Evolutionary conservation across 2,888 invertebrate genomes (phyloP), one percentile per base, ranked within the genome.

Genomic region (Coleophora flavipennella): DNA sequence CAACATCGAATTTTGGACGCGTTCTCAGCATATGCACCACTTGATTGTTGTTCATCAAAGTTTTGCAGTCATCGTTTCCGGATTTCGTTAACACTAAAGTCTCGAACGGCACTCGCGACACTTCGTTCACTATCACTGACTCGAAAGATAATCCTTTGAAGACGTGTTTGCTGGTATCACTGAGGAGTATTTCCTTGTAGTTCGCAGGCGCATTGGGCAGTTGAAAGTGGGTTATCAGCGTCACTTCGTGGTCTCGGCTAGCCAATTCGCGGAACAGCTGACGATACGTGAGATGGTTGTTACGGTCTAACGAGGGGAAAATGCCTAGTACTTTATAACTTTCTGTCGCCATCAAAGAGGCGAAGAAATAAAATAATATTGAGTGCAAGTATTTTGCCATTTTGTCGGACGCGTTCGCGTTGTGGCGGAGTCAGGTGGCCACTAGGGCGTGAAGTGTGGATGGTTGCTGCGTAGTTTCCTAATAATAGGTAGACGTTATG

Each of bases 1-100:
- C 86, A 8, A 93, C 72, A 62, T 94, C 93, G 62, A 87, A 92
- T 39, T 80, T 83, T 44, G 85, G 79, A 46, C 64, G 73, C 59
- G 61, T 87, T 43, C 49, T 71, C 62, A 64, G 83, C 72, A 85
- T 76, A n/a, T 88, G 85, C 33, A 80, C 58, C 51, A 86, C 84
- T 38, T 86, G 77, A 35, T 86, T 74, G 46, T 89, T 65, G 34
- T 75, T 74, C 55, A 89, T 74, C 41, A 86, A 57, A 37, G 63
- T 70, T 55, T 79, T 81, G 57, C 85, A 85, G 50, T 83, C 81
- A 34, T 84, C 81, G 58, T 84, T 83, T 20, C 85, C 85, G 37
- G 70, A 63, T 69, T 85, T 85, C 33, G 81, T 81, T 28, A 74
- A 71, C 34, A 83, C 73, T 53, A 85, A 56, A 13, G 81, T 81